Evolutionary conservation across 2,113 vertebrate genomes (phyloP).

Genomic region (Tetraodon nigroviridis): DNA sequence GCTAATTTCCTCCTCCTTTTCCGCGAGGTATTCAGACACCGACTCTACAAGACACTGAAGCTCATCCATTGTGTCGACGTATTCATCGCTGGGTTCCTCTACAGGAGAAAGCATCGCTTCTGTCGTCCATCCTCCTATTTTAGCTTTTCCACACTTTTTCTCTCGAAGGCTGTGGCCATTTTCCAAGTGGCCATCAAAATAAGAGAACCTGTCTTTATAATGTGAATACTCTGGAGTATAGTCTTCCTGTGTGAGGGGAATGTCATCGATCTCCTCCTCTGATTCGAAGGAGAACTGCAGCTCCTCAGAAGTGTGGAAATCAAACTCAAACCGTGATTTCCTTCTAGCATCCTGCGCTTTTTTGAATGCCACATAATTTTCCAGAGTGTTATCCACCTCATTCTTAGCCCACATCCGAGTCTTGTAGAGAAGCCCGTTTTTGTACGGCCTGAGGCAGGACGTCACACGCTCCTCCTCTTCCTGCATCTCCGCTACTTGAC

Average conservation of each 20-base stretch:
- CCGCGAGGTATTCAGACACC: constrained; percentile 94
- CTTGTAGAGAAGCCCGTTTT: constrained; percentile 85
- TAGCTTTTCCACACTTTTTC: constrained; percentile 55
- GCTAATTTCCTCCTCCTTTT: constrained; percentile 96
- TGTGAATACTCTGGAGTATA: constrained; percentile 33
- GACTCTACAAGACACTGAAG: constrained; percentile 94
- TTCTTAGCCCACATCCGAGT: constrained; percentile 76
- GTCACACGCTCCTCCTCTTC: constrained; percentile 67
- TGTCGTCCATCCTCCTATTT: constrained; percentile 58
- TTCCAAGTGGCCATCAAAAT: constrained; percentile 48
- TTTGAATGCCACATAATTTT: constrained; percentile 68
- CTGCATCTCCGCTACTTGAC: constrained; percentile 66
- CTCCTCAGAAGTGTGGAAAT: constrained; percentile 78
- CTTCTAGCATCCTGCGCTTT: constrained; percentile 43
- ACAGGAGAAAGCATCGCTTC: constrained; percentile 77
- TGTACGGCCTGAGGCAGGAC: constrained; percentile 75
- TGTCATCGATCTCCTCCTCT: constrained; percentile 75
- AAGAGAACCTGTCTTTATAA: constrained; percentile 39
- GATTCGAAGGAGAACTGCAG: constrained; percentile 65
- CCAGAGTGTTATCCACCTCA: constrained; percentile 63
- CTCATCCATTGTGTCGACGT: constrained; percentile 86
- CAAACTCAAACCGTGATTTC: constrained; percentile 67
- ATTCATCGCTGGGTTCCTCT: constrained; percentile 81
- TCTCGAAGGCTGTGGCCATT: constrained; percentile 56
- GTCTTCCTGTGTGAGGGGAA: constrained; percentile 52